phyloP scores from a whole-genome alignment of 2,113 vertebrate species.

The Phaetusa simplex region DNA sequence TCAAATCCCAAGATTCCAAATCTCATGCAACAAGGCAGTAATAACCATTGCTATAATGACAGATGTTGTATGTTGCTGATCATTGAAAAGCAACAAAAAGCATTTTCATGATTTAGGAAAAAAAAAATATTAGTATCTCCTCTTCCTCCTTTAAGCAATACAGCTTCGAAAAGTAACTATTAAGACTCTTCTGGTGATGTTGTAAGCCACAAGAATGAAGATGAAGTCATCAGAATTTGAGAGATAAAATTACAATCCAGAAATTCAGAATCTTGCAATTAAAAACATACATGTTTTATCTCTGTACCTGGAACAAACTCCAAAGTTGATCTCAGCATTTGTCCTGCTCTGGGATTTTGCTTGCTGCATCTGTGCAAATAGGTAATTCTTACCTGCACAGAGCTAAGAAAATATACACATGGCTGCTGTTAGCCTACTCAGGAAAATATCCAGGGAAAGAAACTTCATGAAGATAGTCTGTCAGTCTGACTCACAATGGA shows the following conservation, averaged over 20 bases:
- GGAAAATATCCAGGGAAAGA: not conserved
- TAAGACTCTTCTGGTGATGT: not conserved
- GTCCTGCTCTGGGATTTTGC: slow-evolving; percentile 18
- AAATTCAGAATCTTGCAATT: not conserved
- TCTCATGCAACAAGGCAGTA: slow-evolving; percentile 30
- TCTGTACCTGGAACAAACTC: not conserved
- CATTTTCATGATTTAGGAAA: not conserved
- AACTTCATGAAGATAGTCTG: not conserved
- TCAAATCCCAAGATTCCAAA: slow-evolving; percentile 42
- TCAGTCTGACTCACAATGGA: slow-evolving; percentile 25
- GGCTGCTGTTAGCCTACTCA: not conserved
- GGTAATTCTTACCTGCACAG: not conserved
- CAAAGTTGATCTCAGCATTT: slow-evolving; percentile 5
- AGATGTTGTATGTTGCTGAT: not conserved
- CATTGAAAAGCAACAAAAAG: not conserved
- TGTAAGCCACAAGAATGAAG: not conserved
- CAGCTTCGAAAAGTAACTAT: not conserved
- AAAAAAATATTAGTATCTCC: not conserved
- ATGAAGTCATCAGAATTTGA: not conserved
- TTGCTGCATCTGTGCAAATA: not conserved
- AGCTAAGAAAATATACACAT: not conserved
- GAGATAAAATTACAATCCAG: slow-evolving; percentile 30
- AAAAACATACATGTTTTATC: not conserved
- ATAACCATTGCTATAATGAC: not conserved
- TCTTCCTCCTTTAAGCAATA: not conserved